Evolutionary conservation across 2,888 invertebrate species (phyloP).

Genomic region (Calliscelio sp.): DNA sequence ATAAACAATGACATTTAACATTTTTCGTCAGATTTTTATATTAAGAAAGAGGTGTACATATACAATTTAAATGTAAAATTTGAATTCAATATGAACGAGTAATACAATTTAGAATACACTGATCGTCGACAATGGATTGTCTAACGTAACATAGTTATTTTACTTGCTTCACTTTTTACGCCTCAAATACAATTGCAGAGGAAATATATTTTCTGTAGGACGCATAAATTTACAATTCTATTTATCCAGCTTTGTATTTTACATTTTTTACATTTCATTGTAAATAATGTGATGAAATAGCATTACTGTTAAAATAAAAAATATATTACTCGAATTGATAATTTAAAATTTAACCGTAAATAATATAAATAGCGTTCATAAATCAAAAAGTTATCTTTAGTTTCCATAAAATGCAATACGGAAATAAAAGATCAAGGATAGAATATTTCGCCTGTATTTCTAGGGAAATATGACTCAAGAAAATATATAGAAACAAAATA

Average conservation of each 20-base stretch:
- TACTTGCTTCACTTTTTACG: not conserved
- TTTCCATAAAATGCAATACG: slow-evolving; percentile 46
- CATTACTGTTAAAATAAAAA: slow-evolving; percentile 3
- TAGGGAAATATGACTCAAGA: slow-evolving; percentile 37
- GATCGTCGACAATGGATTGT: not conserved
- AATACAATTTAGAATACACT: not conserved
- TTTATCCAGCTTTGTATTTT: not conserved
- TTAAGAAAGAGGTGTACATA: not conserved
- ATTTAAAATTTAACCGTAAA: slow-evolving; percentile 1
- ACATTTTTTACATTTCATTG: not conserved
- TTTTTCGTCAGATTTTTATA: not conserved
- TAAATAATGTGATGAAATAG: slow-evolving; percentile 2
- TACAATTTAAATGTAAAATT: not conserved
- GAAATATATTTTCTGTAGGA: not conserved
- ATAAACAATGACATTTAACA: too few species aligned
- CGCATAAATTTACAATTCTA: not conserved
- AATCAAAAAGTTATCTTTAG: slow-evolving; percentile 55
- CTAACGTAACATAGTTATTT: not conserved
- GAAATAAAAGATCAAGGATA: slow-evolving; percentile 48
- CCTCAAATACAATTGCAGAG: not conserved
- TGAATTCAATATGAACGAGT: not conserved
- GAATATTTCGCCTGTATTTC: slow-evolving; percentile 43
- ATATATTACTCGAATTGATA: slow-evolving; percentile 33
- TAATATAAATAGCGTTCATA: slow-evolving; percentile 29
- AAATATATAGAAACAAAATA: slow-evolving; percentile 48